These are phyloP conservation scores for Apostichopus californicus DNA, from an alignment of 35 echinoderm and acorn worm genomes.

Conservation along the genomic window DNA sequence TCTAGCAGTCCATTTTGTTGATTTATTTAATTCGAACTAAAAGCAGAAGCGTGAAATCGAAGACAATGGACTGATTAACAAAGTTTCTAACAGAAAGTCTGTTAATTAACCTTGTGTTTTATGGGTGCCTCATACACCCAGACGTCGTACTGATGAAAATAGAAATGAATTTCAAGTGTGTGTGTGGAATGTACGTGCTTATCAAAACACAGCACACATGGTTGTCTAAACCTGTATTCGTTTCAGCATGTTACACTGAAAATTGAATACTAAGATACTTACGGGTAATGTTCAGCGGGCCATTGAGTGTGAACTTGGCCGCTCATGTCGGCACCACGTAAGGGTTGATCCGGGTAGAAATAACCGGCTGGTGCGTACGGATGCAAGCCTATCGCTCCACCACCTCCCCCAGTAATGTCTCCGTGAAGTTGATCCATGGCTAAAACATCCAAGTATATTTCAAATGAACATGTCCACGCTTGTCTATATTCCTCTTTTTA, in stretches of 20 bases:
- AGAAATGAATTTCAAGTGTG: too few species aligned
- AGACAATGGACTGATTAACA: too few species aligned
- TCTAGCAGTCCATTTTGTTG: too few species aligned
- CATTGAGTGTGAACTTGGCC: slow-evolving; percentile 45
- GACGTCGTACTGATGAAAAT: too few species aligned
- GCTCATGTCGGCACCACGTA: slow-evolving; percentile 50
- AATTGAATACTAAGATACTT: slow-evolving; percentile 2
- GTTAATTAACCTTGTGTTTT: too few species aligned
- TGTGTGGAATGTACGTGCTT: background rate
- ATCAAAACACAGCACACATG: background rate
- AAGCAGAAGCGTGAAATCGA: too few species aligned
- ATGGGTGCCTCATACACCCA: too few species aligned
- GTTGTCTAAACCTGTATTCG: too few species aligned
- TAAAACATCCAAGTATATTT: background rate
- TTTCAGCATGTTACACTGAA: background rate
- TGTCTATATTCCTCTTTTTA: background rate
- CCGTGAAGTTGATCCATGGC: slow-evolving; percentile 31
- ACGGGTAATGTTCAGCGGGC: slow-evolving; percentile 50
- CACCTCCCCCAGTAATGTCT: slow-evolving; percentile 24
- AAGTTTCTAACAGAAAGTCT: too few species aligned
- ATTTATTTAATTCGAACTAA: too few species aligned
- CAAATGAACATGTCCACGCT: background rate
- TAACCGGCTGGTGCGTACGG: slow-evolving; percentile 36
- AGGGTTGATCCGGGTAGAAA: slow-evolving; percentile 48
- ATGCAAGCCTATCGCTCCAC: slow-evolving; percentile 31